Evolutionary conservation across 1,140 invertebrate species (phyloP).

Genomic region (Pogonomyrmex californicus): DNA sequence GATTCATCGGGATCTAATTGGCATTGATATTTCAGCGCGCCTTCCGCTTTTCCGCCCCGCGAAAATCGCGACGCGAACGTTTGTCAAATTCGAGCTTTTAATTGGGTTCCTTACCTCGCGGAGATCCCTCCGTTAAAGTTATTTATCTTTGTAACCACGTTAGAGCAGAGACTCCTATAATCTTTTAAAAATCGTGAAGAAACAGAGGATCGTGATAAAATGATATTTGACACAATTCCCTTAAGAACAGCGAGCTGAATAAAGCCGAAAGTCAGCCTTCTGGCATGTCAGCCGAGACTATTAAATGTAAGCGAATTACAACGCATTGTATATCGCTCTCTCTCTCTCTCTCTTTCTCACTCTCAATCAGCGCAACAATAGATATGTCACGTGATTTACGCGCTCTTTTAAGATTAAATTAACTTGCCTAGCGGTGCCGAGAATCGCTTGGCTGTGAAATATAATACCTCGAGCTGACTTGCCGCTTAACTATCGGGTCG

Average conservation of each 20-base stretch:
- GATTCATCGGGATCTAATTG: constrained; percentile 23
- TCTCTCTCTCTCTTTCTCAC: not conserved
- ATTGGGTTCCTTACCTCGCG: not conserved
- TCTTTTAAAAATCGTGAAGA: not conserved
- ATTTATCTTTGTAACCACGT: not conserved
- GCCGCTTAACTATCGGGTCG: constrained; percentile 46
- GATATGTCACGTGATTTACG: constrained; percentile 37
- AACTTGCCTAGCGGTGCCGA: constrained; percentile 24
- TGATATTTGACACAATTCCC: not conserved
- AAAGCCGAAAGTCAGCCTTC: constrained; percentile 10
- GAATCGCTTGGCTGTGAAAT: constrained; percentile 50
- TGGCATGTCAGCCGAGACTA: too few relatives aligned
- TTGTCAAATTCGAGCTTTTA: constrained; percentile 29
- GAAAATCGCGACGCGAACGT: not conserved
- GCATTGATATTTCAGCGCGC: not conserved
- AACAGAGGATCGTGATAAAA: not conserved
- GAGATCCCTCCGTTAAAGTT: not conserved
- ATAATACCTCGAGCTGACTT: constrained; percentile 37
- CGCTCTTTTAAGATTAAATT: constrained; percentile 61
- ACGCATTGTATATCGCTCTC: not conserved
- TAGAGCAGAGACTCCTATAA: not conserved
- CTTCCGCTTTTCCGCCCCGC: not conserved
- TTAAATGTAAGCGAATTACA: not conserved
- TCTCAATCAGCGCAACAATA: constrained; percentile 48
- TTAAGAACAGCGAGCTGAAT: not conserved